Percentiles rank a stretch among this genome's conserved stretches.
Conservation (phyloP, 2,113 vertebrate genomes). For the Genyomyrus donnyi region DNA sequence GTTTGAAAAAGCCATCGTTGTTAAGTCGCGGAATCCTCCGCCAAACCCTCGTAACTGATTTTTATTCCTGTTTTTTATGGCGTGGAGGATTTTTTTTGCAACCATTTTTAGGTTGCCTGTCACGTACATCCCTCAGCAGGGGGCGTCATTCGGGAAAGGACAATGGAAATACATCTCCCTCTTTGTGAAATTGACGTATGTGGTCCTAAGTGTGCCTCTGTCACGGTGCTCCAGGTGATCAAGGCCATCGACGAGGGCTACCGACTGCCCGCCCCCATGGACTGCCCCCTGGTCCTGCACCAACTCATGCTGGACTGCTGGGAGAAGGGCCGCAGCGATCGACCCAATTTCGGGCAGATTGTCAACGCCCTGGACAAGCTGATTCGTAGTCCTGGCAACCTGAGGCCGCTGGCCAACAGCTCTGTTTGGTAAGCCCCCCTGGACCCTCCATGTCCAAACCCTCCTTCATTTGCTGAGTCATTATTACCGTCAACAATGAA, state of each 20-base stretch:
- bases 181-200: not conserved
- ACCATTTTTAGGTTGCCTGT: not conserved
- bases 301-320: conserved; percentile 98
- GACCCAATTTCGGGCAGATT: conserved; percentile 88
- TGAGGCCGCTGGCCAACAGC: conserved; percentile 88
- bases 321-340: conserved; percentile 94
- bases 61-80: not conserved
- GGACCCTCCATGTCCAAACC: not conserved
- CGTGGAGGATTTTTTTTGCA: not conserved
- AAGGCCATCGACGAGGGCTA: conserved; percentile 98
- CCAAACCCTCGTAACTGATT: not conserved
- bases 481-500: not conserved
- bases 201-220: not conserved
- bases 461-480: not conserved
- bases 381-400: conserved; percentile 92
- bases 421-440: conserved; percentile 55
- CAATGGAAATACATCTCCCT: not conserved
- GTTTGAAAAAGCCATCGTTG: not conserved
- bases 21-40: not conserved
- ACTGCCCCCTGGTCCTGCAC: conserved; percentile 88
- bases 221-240: conserved; percentile 71
- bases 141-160: not conserved
- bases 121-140: not conserved
- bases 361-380: conserved; percentile 95
- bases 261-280: conserved; percentile 93